Conservation (phyloP, 2,797 vertebrate species). For the Fringilla coelebs region DNA sequence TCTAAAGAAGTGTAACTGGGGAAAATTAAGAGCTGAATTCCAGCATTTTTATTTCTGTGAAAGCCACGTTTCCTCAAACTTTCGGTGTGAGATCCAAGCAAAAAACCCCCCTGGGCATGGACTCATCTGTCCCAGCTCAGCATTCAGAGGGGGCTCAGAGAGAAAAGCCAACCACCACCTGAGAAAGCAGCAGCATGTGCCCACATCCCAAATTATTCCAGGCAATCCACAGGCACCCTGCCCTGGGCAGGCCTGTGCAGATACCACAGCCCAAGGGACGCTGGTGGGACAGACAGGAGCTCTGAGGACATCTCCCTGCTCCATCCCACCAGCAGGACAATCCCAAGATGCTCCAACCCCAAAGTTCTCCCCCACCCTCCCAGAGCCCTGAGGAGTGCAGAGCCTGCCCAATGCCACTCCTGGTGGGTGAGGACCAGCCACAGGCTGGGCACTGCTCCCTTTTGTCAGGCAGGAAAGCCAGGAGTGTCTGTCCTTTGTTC, state of each 20-base stretch:
- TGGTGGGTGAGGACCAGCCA: neutral
- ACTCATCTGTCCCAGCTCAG: neutral
- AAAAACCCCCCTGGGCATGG: neutral
- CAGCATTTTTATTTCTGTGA: neutral
- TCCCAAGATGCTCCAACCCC: neutral
- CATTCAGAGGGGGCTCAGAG: neutral
- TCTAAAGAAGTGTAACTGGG: neutral
- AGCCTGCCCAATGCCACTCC: rapidly evolving
- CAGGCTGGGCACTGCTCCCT: neutral
- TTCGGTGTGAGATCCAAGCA: neutral
- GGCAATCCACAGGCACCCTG: rapidly evolving
- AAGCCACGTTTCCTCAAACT: neutral
- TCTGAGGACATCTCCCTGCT: rapidly evolving
- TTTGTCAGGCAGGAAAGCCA: neutral
- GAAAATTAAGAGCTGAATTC: neutral
- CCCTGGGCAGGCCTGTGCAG: neutral
- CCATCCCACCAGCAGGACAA: neutral
- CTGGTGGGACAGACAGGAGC: neutral
- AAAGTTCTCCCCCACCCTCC: rapidly evolving
- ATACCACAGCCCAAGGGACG: rapidly evolving
- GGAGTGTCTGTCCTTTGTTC: neutral
- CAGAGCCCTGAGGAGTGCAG: rapidly evolving
- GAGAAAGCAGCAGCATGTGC: rapidly evolving
- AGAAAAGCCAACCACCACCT: rapidly evolving
- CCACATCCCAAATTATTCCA: rapidly evolving